Evolutionary conservation across 2,888 invertebrate species (phyloP).

Genomic region (Lobophora halterata): DNA sequence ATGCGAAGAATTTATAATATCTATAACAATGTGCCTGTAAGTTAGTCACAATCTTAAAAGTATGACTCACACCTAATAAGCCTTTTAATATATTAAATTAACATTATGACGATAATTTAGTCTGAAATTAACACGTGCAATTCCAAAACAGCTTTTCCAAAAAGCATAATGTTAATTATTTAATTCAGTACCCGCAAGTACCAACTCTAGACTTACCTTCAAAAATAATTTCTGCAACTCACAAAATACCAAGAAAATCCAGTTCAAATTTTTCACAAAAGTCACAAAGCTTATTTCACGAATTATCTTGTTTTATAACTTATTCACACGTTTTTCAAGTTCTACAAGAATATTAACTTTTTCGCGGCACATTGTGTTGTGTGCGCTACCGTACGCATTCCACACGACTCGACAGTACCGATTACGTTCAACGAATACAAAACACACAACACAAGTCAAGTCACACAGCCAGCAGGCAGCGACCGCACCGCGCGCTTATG

Average conservation of each 20-base stretch:
- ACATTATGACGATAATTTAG: too few relatives aligned
- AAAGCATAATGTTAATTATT: too few relatives aligned
- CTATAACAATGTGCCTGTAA: too few relatives aligned
- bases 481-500: too few relatives aligned
- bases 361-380: constrained; percentile 62
- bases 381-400: constrained; percentile 58
- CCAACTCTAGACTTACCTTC: constrained; percentile 51
- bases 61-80: too few relatives aligned
- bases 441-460: constrained; percentile 37
- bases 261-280: constrained; percentile 51
- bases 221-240: constrained; percentile 26
- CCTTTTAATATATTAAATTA: too few relatives aligned
- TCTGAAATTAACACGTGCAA: too few relatives aligned
- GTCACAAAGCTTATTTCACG: constrained; percentile 51
- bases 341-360: constrained; percentile 60
- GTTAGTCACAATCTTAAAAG: too few relatives aligned
- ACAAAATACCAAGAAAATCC: constrained; percentile 46
- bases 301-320: constrained; percentile 49
- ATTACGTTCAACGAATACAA: constrained; percentile 72
- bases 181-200: too few relatives aligned
- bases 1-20: too few relatives aligned
- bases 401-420: constrained; percentile 57
- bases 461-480: constrained; percentile 7
- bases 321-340: constrained; percentile 66
- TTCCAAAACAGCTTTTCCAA: too few relatives aligned